phyloP scores from a whole-genome alignment of 2,888 invertebrate genomes.

The Mactromeris polynyma region DNA sequence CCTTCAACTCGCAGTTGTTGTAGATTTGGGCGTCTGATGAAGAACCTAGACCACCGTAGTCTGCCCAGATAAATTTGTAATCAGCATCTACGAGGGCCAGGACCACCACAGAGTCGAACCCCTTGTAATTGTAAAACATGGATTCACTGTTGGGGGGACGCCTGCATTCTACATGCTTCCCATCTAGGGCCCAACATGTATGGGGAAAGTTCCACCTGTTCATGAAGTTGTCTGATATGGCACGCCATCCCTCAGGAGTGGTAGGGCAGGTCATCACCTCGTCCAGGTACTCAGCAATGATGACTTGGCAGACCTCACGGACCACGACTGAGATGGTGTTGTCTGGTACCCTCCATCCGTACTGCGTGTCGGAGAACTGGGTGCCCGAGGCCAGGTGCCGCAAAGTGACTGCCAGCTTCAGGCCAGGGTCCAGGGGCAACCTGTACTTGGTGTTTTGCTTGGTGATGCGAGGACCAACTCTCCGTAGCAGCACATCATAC shows the following conservation, averaged over 20 bases:
- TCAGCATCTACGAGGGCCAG: too few species aligned
- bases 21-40: too few species aligned
- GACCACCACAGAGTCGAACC: too few species aligned
- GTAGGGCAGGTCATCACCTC: constrained; percentile 51
- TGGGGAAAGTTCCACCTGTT: constrained; percentile 35
- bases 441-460: constrained; percentile 52
- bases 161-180: constrained; percentile 27
- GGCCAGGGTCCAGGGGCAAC: constrained; percentile 51
- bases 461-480: constrained; percentile 61
- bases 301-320: constrained; percentile 62
- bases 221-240: constrained; percentile 20
- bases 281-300: constrained; percentile 58
- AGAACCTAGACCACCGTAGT: too few species aligned
- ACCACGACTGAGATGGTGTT: constrained; percentile 61
- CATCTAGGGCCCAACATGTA: constrained; percentile 38
- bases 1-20: too few species aligned
- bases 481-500: constrained; percentile 67
- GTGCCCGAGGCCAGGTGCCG: constrained; percentile 48
- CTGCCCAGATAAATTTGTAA: too few species aligned
- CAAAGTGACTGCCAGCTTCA: too few species aligned
- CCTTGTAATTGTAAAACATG: constrained; percentile 32
- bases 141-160: constrained; percentile 45
- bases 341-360: constrained; percentile 66
- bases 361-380: constrained; percentile 42
- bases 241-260: constrained; percentile 32